Evolutionary conservation across 2,113 vertebrate genomes (phyloP), one percentile per base, ranked within the genome.

Genomic region (Archocentrus centrarchus): DNA sequence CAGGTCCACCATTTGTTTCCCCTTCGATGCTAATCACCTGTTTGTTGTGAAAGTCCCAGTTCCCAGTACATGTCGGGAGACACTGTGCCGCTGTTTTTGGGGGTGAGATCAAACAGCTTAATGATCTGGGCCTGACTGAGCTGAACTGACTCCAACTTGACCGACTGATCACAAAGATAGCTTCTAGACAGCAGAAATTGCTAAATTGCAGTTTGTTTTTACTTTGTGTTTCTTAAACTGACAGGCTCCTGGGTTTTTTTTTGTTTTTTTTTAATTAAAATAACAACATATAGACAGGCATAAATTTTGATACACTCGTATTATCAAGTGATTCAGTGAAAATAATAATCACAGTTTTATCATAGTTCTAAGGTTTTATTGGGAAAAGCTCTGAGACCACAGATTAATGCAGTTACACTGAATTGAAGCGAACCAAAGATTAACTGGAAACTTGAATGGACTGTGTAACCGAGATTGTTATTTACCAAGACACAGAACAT

Each of bases 21-120:
- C 93, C 88, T 93, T 81, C 39, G 92, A 96, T 95, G 93, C 89
- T 95, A 95, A 96, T 96, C 90, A 91, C 90, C 92, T 94, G 91
- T 93, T 95, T 95, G 93, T 95, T 95, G 90, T 93, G 91, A 92
- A 92, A 64, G 86, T 92, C 90, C 83, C 64, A 81, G 84, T 91
- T 94, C 88, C 85, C 85, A 86, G 83, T 88, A 89, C 87, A 92
- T 93, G 91, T 90, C 41, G 58, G 83, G 87, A 91, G 86, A 92
- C 93, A 82, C 87, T 85, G 66, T 89, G 88, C 89, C 32, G 84
- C 88, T 83, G 80, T 86, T 63, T 88, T 84, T 79, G 27, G 20
- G 85, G 77, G 55, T 53, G 84, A 92, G 83, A 88, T 91, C 86
- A 93, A 93, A 92, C 84, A 79, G 22, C n/a, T 20, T 83, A 87